Evolutionary conservation across 2,888 invertebrate genomes (phyloP), one percentile per base, ranked within the genome.

Genomic region (Saturnia japonica): DNA sequence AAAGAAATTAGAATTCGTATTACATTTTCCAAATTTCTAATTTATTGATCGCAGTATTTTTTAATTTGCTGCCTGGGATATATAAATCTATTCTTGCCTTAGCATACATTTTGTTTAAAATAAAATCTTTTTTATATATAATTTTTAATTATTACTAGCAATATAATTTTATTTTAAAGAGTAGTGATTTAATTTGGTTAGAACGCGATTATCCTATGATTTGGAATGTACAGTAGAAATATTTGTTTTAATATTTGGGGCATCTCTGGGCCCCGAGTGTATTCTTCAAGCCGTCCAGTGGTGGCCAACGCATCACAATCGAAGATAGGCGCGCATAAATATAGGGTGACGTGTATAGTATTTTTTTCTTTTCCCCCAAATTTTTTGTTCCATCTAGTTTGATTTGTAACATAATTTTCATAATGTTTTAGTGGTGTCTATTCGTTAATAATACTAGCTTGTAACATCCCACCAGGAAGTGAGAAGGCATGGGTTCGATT

Each of bases 281-380:
- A 1, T 0, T 11, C 40, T n/a, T 40, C 40, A n/a, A 40, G 19
- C 40, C 64, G 34, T 34, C 7, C 34, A n/a, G 40, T 1, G 40
- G n/a, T 40, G 40, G 64, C 64, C 64, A 64, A 40, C 34, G 64
- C 40, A 64, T 40, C 64, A 64, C 64, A 64, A 64, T 64, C 64
- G 64, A 64, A 64, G 40, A 40, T 64, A 40, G 64, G 57, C 57
- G 57, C 57, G 64, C 64, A 64, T 64, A 64, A 64, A 64, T 75
- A 74, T 70, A 72, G 74, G 72, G 73, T 75, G 72, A 71, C 73
- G 73, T 71, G 72, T 72, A 74, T n/a, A 64, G n/a, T n/a, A 16
- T 34, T 6, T 62, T 62, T 64, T 60, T 9, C n/a, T 54, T 22
- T 54, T 11, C 22, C 22, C 54, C 22, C 22, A 1, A 54, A 11